Conservation (phyloP, 2,888 invertebrate genomes). For the Melolontha melolontha region DNA sequence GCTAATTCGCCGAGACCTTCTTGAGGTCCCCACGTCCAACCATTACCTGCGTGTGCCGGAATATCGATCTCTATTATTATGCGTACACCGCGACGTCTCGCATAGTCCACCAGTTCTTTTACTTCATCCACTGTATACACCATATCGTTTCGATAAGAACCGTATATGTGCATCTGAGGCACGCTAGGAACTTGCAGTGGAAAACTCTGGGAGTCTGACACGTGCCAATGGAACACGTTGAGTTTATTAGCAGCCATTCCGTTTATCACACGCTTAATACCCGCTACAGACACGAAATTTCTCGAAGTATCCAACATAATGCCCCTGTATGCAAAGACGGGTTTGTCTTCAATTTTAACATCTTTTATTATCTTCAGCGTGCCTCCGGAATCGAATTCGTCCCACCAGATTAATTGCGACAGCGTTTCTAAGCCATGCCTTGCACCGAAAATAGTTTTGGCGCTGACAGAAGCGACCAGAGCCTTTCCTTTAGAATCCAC, state of each 20-base stretch:
- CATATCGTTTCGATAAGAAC: conserved; percentile 84
- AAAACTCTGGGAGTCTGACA: conserved; percentile 93
- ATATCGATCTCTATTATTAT: conserved; percentile 91
- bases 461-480: conserved; percentile 73
- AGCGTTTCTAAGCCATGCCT: conserved; percentile 83
- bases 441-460: conserved; percentile 81
- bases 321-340: conserved; percentile 85
- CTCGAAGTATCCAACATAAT: conserved; percentile 91
- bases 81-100: conserved; percentile 84
- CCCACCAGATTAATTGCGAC: conserved; percentile 85
- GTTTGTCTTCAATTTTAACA: conserved; percentile 80
- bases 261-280: conserved; percentile 80
- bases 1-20: conserved; percentile 83
- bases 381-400: conserved; percentile 70
- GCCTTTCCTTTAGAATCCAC: conserved; percentile 61
- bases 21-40: conserved; percentile 86
- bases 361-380: conserved; percentile 75
- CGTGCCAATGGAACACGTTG: conserved; percentile 95
- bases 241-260: conserved; percentile 92
- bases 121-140: conserved; percentile 49
- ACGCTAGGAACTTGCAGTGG: conserved; percentile 83
- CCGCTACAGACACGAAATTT: conserved; percentile 84
- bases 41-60: conserved; percentile 90
- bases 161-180: conserved; percentile 84
- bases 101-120: conserved; percentile 80